Conservation (phyloP, 1,140 invertebrate genomes). For the Formica selysi region DNA sequence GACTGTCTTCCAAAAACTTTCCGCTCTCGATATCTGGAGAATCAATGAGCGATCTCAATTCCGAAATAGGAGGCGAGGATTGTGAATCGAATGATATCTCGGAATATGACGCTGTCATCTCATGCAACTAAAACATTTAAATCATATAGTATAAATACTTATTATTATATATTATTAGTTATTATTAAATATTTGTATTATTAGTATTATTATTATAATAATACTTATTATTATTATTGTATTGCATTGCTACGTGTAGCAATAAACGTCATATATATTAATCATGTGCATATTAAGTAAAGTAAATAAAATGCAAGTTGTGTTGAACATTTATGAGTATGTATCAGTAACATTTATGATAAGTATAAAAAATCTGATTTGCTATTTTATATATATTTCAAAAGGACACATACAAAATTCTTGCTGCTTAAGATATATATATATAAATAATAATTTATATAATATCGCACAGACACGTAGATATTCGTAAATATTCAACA, state of each 20-base stretch:
- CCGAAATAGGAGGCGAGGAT: constrained; percentile 84
- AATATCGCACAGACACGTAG: background rate
- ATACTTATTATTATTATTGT: background rate
- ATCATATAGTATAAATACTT: background rate
- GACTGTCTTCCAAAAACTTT: constrained; percentile 73
- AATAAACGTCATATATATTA: no score
- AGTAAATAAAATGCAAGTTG: background rate
- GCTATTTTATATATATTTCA: background rate
- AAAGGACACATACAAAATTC: background rate
- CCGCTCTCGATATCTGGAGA: constrained; percentile 82
- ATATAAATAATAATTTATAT: background rate
- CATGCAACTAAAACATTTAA: constrained; percentile 81
- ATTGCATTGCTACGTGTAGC: background rate
- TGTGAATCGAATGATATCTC: constrained; percentile 93
- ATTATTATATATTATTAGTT: no score
- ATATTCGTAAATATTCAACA: constrained; percentile 4
- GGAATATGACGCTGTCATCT: constrained; percentile 95
- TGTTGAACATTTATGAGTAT: background rate
- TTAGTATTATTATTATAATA: no score
- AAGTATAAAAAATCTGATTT: background rate
- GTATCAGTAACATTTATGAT: background rate
- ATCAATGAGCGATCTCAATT: constrained; percentile 81
- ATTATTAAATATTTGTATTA: no score
- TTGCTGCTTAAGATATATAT: no score
- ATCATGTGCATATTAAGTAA: no score